phyloP scores from a whole-genome alignment of 2,888 invertebrate genomes.

The Orchesella flavescens region DNA sequence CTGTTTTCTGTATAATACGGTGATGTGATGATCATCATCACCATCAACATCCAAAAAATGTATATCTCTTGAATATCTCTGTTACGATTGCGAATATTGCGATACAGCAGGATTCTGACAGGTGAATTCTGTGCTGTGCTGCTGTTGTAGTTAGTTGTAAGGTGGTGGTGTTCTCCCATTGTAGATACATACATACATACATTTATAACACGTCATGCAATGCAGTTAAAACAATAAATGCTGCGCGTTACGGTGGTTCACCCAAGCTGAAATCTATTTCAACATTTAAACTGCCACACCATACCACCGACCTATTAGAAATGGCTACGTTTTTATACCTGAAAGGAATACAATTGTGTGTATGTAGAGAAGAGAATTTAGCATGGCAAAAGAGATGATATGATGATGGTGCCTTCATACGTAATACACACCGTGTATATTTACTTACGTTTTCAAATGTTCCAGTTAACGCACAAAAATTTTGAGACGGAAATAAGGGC shows the following conservation, averaged over 20 bases:
- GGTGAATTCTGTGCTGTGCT: constrained; percentile 8
- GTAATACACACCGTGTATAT: no score
- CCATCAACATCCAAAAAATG: not conserved
- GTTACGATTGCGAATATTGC: constrained; percentile 34
- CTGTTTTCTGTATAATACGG: not conserved
- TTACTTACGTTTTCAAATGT: constrained; percentile 16
- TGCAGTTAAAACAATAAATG: constrained; percentile 35
- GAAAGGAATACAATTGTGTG: not conserved
- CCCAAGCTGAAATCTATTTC: constrained; percentile 52
- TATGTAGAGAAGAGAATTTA: no score
- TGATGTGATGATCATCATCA: constrained; percentile 23
- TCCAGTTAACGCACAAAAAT: constrained; percentile 6
- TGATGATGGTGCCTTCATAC: no score
- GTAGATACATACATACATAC: no score
- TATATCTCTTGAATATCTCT: constrained; percentile 26
- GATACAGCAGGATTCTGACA: constrained; percentile 26
- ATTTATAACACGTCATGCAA: constrained; percentile 28
- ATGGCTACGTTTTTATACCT: not conserved
- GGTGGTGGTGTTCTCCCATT: not conserved
- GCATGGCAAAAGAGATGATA: no score
- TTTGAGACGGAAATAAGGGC: no score
- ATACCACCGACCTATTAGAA: not conserved
- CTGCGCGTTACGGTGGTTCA: constrained; percentile 51
- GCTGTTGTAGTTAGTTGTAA: no score
- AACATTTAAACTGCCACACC: constrained; percentile 29